Evolutionary conservation across 2,888 invertebrate genomes (phyloP), one percentile per base, ranked within the genome.

Genomic region (Chymomyza caudatula): DNA sequence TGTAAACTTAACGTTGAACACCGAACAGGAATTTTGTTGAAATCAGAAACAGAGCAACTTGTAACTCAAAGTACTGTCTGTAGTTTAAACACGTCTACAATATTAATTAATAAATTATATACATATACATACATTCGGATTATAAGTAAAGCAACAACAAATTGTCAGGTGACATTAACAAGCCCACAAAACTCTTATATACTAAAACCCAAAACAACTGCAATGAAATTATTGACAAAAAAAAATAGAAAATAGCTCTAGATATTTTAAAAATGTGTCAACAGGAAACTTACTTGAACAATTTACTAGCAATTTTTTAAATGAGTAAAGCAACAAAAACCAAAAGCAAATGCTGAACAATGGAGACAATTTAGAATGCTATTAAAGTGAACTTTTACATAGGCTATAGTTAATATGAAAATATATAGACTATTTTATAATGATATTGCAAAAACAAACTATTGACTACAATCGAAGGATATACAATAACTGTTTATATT

Each of bases 21-120:
- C 83, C 86, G 86, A 86, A 71, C 65, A 73, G 73, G 72, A 85
- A 78, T 78, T 84, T 77, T 63, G 70, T 54, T 42, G 65, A 65
- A 71, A 65, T 60, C 60, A 65, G 63, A 63, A 69, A 70, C 62
- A 60, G 56, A 68, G 68, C 69, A 66, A 71, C 67, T 60, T 60
- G 74, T 52, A 84, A 75, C 74, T 52, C 55, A 75, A 74, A 71
- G 69, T 69, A 77, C 73, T 75, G 71, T 74, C 63, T 20, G 57
- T 56, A 63, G 68, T 68, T 62, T 64, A 65, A 57, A 60, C 20
- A 19, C 53, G 8, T 64, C 58, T 51, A 69, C 60, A 65, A 60
- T 11, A 43, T 59, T 49, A 61, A 58, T 23, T 25, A 67, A 63
- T 29, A 65, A 68, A 54, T 60, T 44, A 60, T 23, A 60, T 44